phyloP scores from a whole-genome alignment of 1,140 invertebrate species.

The Pantala flavescens region DNA sequence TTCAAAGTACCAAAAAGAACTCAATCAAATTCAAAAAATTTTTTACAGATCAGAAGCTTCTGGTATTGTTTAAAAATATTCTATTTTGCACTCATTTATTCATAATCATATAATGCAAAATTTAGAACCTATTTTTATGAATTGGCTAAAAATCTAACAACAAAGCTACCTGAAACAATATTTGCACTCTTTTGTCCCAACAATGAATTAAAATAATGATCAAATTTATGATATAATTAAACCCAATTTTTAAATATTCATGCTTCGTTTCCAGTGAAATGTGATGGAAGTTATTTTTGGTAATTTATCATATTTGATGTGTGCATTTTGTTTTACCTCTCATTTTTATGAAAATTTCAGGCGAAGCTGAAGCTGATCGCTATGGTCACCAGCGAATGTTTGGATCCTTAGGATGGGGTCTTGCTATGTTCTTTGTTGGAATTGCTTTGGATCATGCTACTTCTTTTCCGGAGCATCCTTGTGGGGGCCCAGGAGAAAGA shows the following conservation, averaged over 20 bases:
- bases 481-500: constrained; percentile 64
- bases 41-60: too few species aligned
- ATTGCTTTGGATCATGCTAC: constrained; percentile 96
- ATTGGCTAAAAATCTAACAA: too few species aligned
- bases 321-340: constrained; percentile 54
- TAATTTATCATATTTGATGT: constrained; percentile 81
- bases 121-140: too few species aligned
- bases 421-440: constrained; percentile 98
- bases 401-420: constrained; percentile 93
- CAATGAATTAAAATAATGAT: too few species aligned
- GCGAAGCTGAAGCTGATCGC: constrained; percentile 74
- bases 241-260: neutral
- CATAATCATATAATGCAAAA: too few species aligned
- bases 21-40: too few species aligned
- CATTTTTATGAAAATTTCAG: constrained; percentile 61
- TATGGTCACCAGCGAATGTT: constrained; percentile 98
- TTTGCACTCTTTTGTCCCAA: too few species aligned
- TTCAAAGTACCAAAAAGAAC: too few species aligned
- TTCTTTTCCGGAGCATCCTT: constrained; percentile 80
- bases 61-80: too few species aligned
- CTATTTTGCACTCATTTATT: too few species aligned
- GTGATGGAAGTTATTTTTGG: neutral
- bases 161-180: too few species aligned
- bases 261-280: neutral
- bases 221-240: too few species aligned